Evolutionary conservation across 2,113 vertebrate species (phyloP), one percentile per base, ranked within the genome.

Genomic region (Rostratula benghalensis): DNA sequence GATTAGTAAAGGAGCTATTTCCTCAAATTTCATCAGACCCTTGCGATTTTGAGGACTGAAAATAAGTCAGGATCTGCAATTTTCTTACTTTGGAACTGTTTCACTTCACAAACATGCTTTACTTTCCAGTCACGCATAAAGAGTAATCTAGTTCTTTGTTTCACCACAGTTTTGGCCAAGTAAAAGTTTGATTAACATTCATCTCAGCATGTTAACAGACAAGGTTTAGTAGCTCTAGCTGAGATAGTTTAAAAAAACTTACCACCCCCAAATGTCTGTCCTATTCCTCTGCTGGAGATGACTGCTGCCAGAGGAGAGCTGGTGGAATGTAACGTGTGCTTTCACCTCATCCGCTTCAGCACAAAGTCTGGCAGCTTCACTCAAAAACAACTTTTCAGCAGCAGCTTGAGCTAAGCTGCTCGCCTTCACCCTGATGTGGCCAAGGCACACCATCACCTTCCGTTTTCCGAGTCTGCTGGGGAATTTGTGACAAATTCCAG

Each of bases 1-100:
- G 73, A 96, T 96, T 87, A 95, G 84, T 93, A 79, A 95, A 96
- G 89, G 81, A 97, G 65, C 74, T 89, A 94, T 91, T 96, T 96
- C 91, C 95, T 96, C 91, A 94, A 46, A 93, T 94, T 96, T 92
- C 91, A 93, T 65, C 86, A 91, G 91, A 89, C 65, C 54, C 67
- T 85, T 80, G 91, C 11, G 30, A 89, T 87, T 93, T 82, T 54
- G 41, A 91, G 63, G 74, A 82, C 65, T 89, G 80, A 92, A 96
- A 95, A n/a, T 86, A 94, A 91, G 77, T 80, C 83, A 79, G 77
- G 95, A 95, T 89, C 71, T 84, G 69, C 76, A 95, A 76, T 93
- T 92, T 93, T 87, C 61, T 89, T 84, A 90, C 74, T 91, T 94
- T 96, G 96, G 94, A 94, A 82, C 33, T 6, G 20, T 57, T 96